Evolutionary conservation across 2,888 invertebrate genomes (phyloP).

Genomic region (Papilio elwesi): DNA sequence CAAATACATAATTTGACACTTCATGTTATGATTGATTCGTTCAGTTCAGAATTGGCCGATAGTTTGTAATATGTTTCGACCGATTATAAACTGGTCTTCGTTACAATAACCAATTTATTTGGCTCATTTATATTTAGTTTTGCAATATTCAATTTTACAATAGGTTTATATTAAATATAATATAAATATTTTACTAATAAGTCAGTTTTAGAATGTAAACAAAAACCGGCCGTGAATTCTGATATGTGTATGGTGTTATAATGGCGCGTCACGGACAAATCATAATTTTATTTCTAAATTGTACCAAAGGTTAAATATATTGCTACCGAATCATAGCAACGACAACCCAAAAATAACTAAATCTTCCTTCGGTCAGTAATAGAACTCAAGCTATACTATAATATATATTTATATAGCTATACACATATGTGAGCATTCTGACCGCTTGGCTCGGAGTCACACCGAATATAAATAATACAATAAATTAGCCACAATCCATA

Average conservation of each 20-base stretch:
- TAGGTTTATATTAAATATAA: background rate
- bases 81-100: too few relatives aligned
- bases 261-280: too few relatives aligned
- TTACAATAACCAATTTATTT: background rate
- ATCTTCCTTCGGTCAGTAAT: background rate
- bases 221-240: too few relatives aligned
- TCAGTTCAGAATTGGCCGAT: too few relatives aligned
- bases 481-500: constrained; percentile 34
- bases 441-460: constrained; percentile 43
- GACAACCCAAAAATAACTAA: background rate
- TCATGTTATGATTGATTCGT: too few relatives aligned
- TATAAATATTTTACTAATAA: background rate
- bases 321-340: background rate
- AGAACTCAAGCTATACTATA: background rate
- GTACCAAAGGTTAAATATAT: too few relatives aligned
- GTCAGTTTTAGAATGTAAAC: too few relatives aligned
- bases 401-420: constrained; percentile 53
- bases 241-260: too few relatives aligned
- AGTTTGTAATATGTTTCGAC: too few relatives aligned
- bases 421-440: constrained; percentile 15
- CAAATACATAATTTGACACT: too few relatives aligned
- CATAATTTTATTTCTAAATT: too few relatives aligned
- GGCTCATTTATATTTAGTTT: background rate
- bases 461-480: constrained; percentile 39
- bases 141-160: background rate